A percentile compares a stretch with the other conserved stretches of the same genome.
Evolutionary conservation across 2,888 invertebrate species (phyloP).

Genomic region (Pristionchus exspectatus): DNA sequence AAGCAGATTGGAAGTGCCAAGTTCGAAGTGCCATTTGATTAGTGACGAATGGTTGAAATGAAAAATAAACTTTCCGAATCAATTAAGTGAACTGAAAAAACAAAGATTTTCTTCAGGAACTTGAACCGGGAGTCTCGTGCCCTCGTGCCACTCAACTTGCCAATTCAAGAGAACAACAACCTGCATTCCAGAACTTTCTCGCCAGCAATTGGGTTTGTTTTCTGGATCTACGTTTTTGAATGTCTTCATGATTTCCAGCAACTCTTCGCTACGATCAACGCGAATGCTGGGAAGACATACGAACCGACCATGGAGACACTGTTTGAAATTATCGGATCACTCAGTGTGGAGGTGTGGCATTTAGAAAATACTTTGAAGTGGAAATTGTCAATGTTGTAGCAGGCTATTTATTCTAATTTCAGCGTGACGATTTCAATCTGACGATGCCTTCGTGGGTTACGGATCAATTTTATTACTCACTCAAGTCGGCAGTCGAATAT

Average conservation of each 20-base stretch:
- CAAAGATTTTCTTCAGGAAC: background rate
- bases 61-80: background rate
- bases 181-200: constrained; percentile 36
- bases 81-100: background rate
- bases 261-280: background rate
- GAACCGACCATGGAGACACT: constrained; percentile 22
- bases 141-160: constrained; percentile 5
- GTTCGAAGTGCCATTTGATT: constrained; percentile 26
- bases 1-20: background rate
- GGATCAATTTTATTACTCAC: constrained; percentile 25
- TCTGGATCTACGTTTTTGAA: background rate
- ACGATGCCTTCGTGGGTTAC: constrained; percentile 44
- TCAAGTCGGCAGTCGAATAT: constrained; percentile 37
- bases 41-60: background rate
- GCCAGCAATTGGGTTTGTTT: constrained; percentile 44
- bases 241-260: background rate
- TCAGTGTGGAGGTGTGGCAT: constrained; percentile 29
- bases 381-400: too few relatives aligned
- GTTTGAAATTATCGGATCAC: background rate
- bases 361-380: background rate
- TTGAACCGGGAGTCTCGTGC: constrained; percentile 29
- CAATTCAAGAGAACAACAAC: constrained; percentile 12
- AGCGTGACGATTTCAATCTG: constrained; percentile 45
- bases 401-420: background rate
- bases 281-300: constrained; percentile 6